Base-by-base conservation (phyloP, 2,113 vertebrate genomes). In the Tragelaphus imberbis region DNA sequence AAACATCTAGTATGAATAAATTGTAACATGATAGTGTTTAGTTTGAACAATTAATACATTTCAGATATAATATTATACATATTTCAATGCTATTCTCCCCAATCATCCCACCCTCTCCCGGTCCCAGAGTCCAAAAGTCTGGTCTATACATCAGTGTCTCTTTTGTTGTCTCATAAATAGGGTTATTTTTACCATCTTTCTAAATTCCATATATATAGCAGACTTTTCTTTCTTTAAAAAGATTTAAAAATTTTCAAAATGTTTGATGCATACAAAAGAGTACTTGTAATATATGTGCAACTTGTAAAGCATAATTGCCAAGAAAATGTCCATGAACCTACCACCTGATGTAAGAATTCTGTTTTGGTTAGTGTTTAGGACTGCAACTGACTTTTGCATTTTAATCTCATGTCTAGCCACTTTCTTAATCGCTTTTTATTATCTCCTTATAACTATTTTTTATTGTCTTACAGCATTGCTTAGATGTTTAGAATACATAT, bases 351-450 rank as follows among this genome's bases (percentile, higher is more conserved):
- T 68, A 79, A 95, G 81, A 95, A 84, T 49, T 91, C 65, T 81
- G 33, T 75, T 93, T 94, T 9, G 56, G 13, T 25, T 27, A 14
- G 9, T 11, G 6, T 56, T 94, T 40, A 90, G 81, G 58, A 93
- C 40, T 25, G 21, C 19, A 59, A 15, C 36, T 84, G 65, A 90
- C 47, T 88, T 61, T 94, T 79, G 14, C 17, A 59, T 51, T 87
- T 95, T 84, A 58, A 59, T 84, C 30, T 86, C 30, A 90, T 81
- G 47, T 80, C 23, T 8, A 80, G 40, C 36, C 4, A n/a, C 77
- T 95, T 96, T 93, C 53, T 81, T 58, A 61, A 89, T 91, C 8
- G 71, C 23, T n/a, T 79, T 63, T 94, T 81, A 97, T 88, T 89
- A 81, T 51, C 28, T 81, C 47, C 2, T 68, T 84, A 23, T 71